Evolutionary conservation across 1,140 invertebrate genomes (phyloP).

Genomic region (Olivierus martensii): DNA sequence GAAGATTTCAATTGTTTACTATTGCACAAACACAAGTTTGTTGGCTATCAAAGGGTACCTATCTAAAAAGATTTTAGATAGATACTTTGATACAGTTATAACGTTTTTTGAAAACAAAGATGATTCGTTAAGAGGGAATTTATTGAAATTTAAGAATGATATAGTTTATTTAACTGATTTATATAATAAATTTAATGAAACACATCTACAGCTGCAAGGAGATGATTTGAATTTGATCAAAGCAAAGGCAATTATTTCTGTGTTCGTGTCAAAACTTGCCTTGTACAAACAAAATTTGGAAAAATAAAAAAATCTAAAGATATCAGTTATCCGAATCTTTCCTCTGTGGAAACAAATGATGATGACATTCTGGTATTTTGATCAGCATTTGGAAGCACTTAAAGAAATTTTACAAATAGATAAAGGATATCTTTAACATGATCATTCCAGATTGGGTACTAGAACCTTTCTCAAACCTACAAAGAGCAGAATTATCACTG

Average conservation of each 20-base stretch:
- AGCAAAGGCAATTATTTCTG: slow-evolving; percentile 11
- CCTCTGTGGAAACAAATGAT: no score
- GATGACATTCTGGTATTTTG: no score
- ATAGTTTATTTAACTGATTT: no score
- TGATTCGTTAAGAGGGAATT: no score
- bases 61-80: neutral
- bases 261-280: slow-evolving; percentile 12
- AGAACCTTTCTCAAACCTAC: slow-evolving; percentile 9
- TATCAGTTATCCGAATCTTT: slow-evolving; percentile 14
- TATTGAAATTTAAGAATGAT: no score
- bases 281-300: slow-evolving; percentile 6
- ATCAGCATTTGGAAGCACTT: slow-evolving; percentile 6
- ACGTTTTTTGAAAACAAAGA: no score
- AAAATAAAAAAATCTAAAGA: neutral
- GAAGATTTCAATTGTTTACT: neutral
- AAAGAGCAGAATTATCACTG: neutral
- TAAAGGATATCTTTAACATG: slow-evolving; percentile 15
- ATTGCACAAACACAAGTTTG: slow-evolving; percentile 1
- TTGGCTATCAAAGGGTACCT: neutral
- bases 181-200: no score
- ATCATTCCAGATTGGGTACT: slow-evolving; percentile 15
- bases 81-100: no score
- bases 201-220: no score
- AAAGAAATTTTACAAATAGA: slow-evolving; percentile 11
- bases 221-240: slow-evolving; percentile 15